Evolutionary conservation across 2,888 invertebrate genomes (phyloP), one percentile per base, ranked within the genome.

Genomic region (Phlogophora meticulosa): DNA sequence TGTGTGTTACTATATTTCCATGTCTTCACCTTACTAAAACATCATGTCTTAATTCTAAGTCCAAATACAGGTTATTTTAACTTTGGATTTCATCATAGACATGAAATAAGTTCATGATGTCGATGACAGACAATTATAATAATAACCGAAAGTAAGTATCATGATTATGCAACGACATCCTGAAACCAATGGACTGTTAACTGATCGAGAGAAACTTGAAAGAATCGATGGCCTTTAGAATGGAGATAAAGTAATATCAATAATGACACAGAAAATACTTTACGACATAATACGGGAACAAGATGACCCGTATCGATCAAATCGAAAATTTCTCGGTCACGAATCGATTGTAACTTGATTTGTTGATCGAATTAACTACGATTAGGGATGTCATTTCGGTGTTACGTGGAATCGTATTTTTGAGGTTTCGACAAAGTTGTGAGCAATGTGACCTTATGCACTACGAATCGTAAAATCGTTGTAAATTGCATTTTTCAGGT

Each of bases 321-420:
- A 81, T 83, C 73, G 78, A 86, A 81, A 74, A 83, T 83, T 84
- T 83, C 73, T 80, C 72, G 76, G 81, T 88, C 89, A 89, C 88
- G 87, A 87, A 61, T 82, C 78, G 78, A 83, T 84, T 74, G 71
- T 55, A n/a, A 65, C 38, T 70, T 65, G 74, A 72, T 81, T 73
- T 72, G 66, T 80, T 76, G 76, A 70, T 76, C 68, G 62, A 78
- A 76, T 78, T 68, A 62, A 74, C 75, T 75, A 62, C 56, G 71
- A 56, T 67, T 53, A 24, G 60, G 62, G 72, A 72, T 72, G 68
- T 76, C 58, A 56, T 65, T 68, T 60, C 22, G 15, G 9, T 61
- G 10, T 72, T 64, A 63, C 40, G 24, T 64, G 5, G 40, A 55
- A 32, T 63, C 51, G 11, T 38, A 59, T 53, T 55, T 42, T 75